These are phyloP conservation scores for Halictus rubicundus DNA, from an alignment of 1,140 invertebrate species.

Conservation along the genomic window DNA sequence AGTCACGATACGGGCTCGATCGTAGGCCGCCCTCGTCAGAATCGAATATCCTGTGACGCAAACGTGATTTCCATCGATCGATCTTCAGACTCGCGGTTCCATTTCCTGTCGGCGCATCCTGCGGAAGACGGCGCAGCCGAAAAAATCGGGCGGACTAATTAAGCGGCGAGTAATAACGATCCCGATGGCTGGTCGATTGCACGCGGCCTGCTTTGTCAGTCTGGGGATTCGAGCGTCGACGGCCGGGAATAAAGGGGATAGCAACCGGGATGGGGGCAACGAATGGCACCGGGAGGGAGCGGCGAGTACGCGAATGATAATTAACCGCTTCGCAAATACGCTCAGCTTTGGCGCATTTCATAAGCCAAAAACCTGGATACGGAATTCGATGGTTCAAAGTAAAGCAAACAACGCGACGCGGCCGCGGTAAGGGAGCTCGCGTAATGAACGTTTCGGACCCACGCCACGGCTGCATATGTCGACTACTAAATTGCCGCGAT, in stretches of 20 bases:
- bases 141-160: conserved; percentile 15
- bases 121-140: background rate
- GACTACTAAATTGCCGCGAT: conserved; percentile 10
- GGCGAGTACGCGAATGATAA: conserved; percentile 59
- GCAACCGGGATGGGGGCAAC: no score
- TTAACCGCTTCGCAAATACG: conserved; percentile 72
- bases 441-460: conserved; percentile 24
- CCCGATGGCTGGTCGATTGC: background rate
- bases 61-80: conserved; percentile 7
- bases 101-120: background rate
- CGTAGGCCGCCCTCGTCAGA: background rate
- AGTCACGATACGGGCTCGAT: background rate
- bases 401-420: conserved; percentile 62
- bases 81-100: no score
- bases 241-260: background rate
- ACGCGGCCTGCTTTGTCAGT: background rate
- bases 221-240: background rate
- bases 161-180: conserved; percentile 16
- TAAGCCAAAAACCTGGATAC: conserved; percentile 61
- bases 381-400: conserved; percentile 65
- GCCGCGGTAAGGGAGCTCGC: conserved; percentile 7
- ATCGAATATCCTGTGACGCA: background rate
- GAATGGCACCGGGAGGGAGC: background rate
- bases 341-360: conserved; percentile 58
- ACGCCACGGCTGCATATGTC: background rate